These are phyloP conservation scores for Agonopterix alstromeriana DNA, from an alignment of 2,888 invertebrate genomes.

Conservation along the genomic window DNA sequence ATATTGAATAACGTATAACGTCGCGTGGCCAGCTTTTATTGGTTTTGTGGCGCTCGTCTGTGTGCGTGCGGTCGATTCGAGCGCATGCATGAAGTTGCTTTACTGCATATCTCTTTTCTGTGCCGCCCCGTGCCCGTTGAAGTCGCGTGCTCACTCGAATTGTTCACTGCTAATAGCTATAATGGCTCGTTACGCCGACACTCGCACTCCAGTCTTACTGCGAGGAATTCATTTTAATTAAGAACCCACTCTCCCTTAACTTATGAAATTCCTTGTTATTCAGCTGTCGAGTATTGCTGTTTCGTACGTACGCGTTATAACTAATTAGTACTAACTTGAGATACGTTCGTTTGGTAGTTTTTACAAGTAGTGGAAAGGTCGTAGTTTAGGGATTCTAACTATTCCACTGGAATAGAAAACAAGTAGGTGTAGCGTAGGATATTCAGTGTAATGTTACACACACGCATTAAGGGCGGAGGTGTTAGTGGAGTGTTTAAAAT, in stretches of 20 bases:
- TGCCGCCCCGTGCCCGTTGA: not conserved
- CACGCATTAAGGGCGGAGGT: conserved; percentile 12
- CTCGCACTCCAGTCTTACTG: conserved; percentile 2
- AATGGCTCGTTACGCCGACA: conserved; percentile 27
- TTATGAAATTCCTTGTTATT: conserved; percentile 15
- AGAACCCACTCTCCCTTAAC: conserved; percentile 23
- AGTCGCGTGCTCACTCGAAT: conserved; percentile 17
- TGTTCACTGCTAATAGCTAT: conserved; percentile 23
- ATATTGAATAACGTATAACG: no score
- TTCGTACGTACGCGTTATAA: no score
- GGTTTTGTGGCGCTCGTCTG: no score
- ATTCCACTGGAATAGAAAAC: no score
- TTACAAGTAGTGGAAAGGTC: no score
- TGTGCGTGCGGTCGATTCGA: no score
- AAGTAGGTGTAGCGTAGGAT: no score
- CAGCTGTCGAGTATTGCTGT: conserved; percentile 5
- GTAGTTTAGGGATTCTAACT: no score
- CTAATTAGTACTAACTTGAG: no score
- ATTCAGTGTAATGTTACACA: not conserved
- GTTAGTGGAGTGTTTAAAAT: conserved; percentile 21
- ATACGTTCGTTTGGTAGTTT: no score
- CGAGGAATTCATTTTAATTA: conserved; percentile 42
- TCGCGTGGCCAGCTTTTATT: no score
- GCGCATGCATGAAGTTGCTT: no score
- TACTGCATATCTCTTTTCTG: not conserved